Conservation (phyloP, 2,113 vertebrate genomes). For the Fulica atra region DNA sequence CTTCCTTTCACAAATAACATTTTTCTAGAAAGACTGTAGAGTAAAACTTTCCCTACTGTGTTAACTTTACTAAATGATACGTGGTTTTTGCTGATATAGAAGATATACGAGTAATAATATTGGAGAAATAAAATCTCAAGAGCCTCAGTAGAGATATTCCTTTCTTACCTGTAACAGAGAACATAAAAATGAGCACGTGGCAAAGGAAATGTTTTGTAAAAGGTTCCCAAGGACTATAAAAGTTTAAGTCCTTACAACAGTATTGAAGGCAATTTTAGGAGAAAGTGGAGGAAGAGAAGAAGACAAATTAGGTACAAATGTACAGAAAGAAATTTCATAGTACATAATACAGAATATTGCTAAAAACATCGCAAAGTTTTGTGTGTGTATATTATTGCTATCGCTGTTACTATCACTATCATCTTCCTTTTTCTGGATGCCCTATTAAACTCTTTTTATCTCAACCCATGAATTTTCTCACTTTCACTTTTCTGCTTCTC, state of each 20-base stretch:
- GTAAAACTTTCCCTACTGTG: background rate
- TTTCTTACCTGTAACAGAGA: background rate
- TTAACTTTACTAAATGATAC: background rate
- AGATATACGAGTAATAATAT: background rate
- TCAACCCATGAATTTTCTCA: too few species aligned
- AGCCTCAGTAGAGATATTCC: background rate
- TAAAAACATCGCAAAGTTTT: background rate
- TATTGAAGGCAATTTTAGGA: background rate
- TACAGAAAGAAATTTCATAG: background rate
- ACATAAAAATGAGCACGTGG: background rate
- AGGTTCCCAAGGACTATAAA: background rate
- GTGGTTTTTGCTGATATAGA: background rate
- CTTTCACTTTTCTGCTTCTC: too few species aligned
- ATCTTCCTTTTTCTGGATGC: too few species aligned
- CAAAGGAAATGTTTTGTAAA: background rate
- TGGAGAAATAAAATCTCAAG: background rate
- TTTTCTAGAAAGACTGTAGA: background rate
- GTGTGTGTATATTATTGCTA: too few species aligned
- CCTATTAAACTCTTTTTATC: too few species aligned
- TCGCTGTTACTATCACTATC: too few species aligned
- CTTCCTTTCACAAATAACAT: background rate
- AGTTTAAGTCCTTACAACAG: background rate
- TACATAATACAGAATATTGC: background rate
- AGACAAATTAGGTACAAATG: background rate
- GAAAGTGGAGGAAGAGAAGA: background rate